These are phyloP conservation scores for Camponotus vicinus DNA, from an alignment of 1,140 invertebrate genomes.

Conservation along the genomic window DNA sequence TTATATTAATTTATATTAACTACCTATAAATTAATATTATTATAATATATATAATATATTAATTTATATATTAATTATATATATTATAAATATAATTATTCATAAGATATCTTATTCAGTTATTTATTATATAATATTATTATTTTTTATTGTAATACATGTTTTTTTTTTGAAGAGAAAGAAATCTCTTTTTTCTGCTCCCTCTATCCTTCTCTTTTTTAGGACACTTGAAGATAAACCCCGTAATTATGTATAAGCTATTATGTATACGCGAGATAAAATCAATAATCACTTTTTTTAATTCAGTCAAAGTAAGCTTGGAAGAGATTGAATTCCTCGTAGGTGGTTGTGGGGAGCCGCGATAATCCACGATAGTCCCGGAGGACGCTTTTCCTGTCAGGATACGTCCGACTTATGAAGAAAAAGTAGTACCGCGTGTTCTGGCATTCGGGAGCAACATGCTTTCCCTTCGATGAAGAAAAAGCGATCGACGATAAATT, in stretches of 20 bases:
- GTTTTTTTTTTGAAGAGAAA: no score
- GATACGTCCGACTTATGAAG: conserved; percentile 66
- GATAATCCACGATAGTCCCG: conserved; percentile 24
- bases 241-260: not conserved
- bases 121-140: no score
- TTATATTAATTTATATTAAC: no score
- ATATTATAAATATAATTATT: no score
- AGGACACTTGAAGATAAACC: not conserved
- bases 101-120: no score
- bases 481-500: conserved; percentile 40
- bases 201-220: not conserved
- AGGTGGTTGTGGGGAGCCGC: conserved; percentile 7
- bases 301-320: not conserved
- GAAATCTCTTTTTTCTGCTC: no score
- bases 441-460: conserved; percentile 2
- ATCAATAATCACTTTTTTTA: conserved; percentile 34
- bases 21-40: no score
- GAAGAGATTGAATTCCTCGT: conserved; percentile 31
- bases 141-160: no score
- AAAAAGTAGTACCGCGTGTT: conserved; percentile 58
- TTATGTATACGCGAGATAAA: not conserved
- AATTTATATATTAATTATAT: no score
- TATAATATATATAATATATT: no score
- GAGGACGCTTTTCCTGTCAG: conserved; percentile 30
- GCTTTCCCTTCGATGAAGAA: conserved; percentile 24